A percentile compares a stretch with the other conserved stretches of the same genome.
Conservation (phyloP, 2,113 vertebrate species). For the Gallinago paraguaiae region DNA sequence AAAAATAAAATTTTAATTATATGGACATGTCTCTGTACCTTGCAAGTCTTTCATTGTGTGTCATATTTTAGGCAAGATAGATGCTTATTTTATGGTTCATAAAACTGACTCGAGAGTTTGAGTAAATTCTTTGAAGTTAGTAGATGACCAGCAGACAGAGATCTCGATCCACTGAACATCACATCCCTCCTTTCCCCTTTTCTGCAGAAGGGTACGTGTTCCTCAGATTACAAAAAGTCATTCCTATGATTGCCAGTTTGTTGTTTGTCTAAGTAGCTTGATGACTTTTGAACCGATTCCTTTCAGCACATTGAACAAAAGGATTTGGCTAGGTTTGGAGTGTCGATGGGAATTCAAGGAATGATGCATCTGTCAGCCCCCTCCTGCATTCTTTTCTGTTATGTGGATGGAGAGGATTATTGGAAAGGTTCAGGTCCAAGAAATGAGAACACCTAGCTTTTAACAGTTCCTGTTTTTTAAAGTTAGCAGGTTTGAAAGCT, state of each 20-base stretch:
- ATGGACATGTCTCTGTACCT: not conserved
- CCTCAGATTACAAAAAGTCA: not conserved
- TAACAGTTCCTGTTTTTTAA: not conserved
- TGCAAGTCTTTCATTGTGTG: not conserved
- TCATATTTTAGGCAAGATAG: not conserved
- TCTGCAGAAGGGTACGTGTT: not conserved
- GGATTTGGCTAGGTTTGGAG: not conserved
- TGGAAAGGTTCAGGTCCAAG: not conserved
- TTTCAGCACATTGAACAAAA: not conserved
- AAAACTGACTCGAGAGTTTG: not conserved
- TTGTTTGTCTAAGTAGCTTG: not conserved
- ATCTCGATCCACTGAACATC: not conserved
- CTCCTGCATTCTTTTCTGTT: not conserved
- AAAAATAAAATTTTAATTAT: not conserved
- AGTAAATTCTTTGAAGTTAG: not conserved
- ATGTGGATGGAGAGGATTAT: not conserved
- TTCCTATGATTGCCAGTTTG: not conserved
- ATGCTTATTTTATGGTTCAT: not conserved
- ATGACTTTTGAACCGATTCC: not conserved
- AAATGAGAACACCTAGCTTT: not conserved
- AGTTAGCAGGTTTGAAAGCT: not conserved
- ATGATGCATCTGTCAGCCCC: not conserved
- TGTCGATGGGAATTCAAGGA: slow-evolving; percentile 29
- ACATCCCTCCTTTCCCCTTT: not conserved
- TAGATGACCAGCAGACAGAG: not conserved